These are phyloP conservation scores for Odocoileus hemionus DNA, from an alignment of 2,113 vertebrate genomes.

Conservation along the genomic window DNA sequence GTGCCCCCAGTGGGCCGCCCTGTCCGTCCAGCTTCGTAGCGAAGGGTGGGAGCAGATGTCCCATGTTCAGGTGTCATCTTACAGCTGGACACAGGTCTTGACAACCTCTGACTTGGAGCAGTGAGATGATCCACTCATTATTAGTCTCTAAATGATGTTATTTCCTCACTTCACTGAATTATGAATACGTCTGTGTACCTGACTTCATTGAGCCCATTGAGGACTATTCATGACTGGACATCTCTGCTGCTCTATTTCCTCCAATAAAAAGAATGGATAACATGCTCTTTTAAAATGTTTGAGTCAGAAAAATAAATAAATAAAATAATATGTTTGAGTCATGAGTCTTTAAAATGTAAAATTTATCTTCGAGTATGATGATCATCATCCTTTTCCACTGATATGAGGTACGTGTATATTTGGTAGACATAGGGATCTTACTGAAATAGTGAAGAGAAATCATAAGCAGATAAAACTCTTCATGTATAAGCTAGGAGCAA, in stretches of 20 bases:
- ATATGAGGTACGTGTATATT: neutral
- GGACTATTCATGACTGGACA: neutral
- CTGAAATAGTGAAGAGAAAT: neutral
- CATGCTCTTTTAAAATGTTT: neutral
- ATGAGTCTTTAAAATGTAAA: neutral
- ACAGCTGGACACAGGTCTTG: neutral
- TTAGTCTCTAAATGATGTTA: neutral
- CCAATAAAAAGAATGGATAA: neutral
- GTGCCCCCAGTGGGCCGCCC: neutral
- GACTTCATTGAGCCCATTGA: neutral
- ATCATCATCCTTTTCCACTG: neutral
- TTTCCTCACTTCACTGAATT: neutral
- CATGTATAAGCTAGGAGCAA: neutral
- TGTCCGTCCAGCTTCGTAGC: neutral
- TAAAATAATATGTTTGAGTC: neutral
- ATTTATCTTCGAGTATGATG: neutral
- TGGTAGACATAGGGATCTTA: neutral
- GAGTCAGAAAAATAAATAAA: no score
- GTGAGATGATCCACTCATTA: neutral
- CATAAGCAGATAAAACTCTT: neutral
- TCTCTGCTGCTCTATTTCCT: neutral
- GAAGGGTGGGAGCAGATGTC: no score
- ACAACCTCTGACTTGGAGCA: neutral
- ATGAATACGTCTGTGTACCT: neutral
- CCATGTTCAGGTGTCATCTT: neutral